Base-by-base conservation (phyloP, 1,140 invertebrate genomes). In the Cydia fagiglandana region DNA sequence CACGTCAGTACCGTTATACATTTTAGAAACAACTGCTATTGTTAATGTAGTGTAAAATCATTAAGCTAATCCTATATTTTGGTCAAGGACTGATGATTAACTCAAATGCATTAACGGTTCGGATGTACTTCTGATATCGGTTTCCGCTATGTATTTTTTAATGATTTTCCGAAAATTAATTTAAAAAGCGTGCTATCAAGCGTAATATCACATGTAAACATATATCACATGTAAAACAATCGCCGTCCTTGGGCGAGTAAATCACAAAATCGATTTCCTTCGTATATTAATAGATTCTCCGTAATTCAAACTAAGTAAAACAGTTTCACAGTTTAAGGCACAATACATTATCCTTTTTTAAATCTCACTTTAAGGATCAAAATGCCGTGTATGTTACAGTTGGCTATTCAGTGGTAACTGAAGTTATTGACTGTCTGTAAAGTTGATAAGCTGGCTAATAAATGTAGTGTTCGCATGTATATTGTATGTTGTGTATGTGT, bases 361-460 rank as follows among this genome's bases (percentile, higher is more conserved):
- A 15, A 50, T 12, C 20, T 41, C 15, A 70, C 64, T 12, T 9
- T 53, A 10, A 2, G 34, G 64, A 13, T 5, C 3, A 28, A 64
- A 64, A 45, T 38, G 66, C 1, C 66, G n/a, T 38, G 66, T 68
- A 68, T 68, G 64, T 70, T 20, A 20, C 66, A 70, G 34, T 41
- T 87, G 83, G 76, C 83, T 81, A 82, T 64, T 77, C 83, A 77
- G 45, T 73, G 64, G 76, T 78, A 80, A 83, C 78, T 83, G 76
- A 79, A 82, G 83, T 64, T 85, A 87, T 87, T 87, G 83, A 89
- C 87, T 70, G 66, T 9, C 66, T 73, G 75, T 73, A 78, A 78
- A 75, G 50, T 70, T 87, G 86, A 86, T 89, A 87, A 86, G 80
- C 75, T 34, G 76, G 76, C 73, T 84, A 84, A 83, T 82, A 86